A percentile compares a stretch with the other conserved stretches of the same genome.
Evolutionary conservation across 2,888 invertebrate genomes (phyloP).

Genomic region (Trichogramma dendrolimi): DNA sequence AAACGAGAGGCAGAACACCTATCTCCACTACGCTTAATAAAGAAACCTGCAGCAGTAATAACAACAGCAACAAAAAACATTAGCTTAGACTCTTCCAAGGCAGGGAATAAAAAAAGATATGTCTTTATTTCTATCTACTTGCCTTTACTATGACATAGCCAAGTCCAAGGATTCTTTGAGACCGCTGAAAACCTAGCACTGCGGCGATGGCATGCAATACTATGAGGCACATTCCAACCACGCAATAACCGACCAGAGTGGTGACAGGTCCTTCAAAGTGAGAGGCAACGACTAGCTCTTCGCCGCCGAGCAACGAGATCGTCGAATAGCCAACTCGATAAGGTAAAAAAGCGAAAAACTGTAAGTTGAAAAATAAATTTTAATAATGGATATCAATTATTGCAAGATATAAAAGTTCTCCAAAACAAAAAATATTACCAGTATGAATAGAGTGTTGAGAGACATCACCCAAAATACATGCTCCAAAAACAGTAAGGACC

Average conservation of each 20-base stretch:
- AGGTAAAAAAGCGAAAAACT: constrained; percentile 92
- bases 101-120: too few species aligned
- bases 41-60: constrained; percentile 61
- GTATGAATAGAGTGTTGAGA: constrained; percentile 91
- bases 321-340: constrained; percentile 90
- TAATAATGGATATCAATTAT: not conserved
- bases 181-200: constrained; percentile 72
- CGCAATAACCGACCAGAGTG: constrained; percentile 88
- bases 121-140: not conserved
- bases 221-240: constrained; percentile 79
- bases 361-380: constrained; percentile 1
- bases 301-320: constrained; percentile 67
- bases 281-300: constrained; percentile 65
- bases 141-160: constrained; percentile 81
- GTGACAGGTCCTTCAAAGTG: constrained; percentile 92
- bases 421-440: constrained; percentile 48
- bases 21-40: constrained; percentile 94
- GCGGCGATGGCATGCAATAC: constrained; percentile 81
- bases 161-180: constrained; percentile 82
- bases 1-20: constrained; percentile 91
- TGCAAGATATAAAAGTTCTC: not conserved
- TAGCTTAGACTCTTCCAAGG: too few species aligned
- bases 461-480: constrained; percentile 99
- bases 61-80: too few species aligned
- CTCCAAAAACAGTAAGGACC: constrained; percentile 93